Evolutionary conservation across 2,888 invertebrate species (phyloP).

Genomic region (Ophion slaviceki): DNA sequence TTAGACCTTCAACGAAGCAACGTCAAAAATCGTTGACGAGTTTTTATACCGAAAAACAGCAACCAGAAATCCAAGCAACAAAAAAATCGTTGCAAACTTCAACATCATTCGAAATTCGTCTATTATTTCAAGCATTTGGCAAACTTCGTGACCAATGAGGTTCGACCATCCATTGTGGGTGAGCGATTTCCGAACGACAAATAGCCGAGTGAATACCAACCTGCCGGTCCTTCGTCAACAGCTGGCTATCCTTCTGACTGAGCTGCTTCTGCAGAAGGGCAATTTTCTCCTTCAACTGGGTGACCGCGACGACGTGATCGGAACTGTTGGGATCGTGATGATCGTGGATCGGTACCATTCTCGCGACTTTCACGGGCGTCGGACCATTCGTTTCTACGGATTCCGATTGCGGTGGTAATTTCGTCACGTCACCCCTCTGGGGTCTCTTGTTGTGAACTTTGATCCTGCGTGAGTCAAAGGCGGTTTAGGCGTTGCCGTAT

Average conservation of each 20-base stretch:
- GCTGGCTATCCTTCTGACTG: conserved; percentile 92
- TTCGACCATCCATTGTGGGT: no score
- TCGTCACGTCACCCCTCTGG: conserved; percentile 88
- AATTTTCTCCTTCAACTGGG: conserved; percentile 96
- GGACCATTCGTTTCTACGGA: conserved; percentile 84
- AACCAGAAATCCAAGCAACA: no score
- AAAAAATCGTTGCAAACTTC: no score
- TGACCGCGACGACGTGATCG: conserved; percentile 97
- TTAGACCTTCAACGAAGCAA: no score
- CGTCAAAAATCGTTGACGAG: no score
- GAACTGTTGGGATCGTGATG: conserved; percentile 92
- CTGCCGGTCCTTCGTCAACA: conserved; percentile 95
- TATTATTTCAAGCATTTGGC: no score
- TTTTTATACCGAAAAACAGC: no score
- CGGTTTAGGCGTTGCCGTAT: background rate
- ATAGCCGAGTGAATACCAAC: conserved; percentile 83
- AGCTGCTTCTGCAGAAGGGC: conserved; percentile 95
- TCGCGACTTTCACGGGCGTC: conserved; percentile 83
- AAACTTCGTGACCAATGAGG: no score
- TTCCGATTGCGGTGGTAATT: conserved; percentile 83
- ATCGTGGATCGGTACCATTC: conserved; percentile 82
- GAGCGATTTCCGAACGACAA: no score
- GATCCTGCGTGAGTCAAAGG: conserved; percentile 83
- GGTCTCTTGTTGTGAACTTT: conserved; percentile 90
- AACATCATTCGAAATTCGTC: no score